These are phyloP conservation scores for Apis cerana DNA, from an alignment of 1,140 invertebrate genomes.

Conservation along the genomic window DNA sequence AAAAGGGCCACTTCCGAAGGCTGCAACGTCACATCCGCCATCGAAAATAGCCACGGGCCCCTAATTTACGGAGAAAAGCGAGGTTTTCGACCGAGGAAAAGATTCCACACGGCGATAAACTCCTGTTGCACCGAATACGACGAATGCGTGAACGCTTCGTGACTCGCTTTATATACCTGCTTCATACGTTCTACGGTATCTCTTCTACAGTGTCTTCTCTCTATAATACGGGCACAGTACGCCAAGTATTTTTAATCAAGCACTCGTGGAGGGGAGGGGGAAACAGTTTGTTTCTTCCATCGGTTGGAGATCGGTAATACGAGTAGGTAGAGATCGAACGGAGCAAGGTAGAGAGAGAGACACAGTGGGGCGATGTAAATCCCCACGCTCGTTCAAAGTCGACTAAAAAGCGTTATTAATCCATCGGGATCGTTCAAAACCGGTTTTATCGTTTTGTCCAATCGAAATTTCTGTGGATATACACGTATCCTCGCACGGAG, in stretches of 20 bases:
- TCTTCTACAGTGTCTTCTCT: too few relatives aligned
- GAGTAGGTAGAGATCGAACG: conserved; percentile 28
- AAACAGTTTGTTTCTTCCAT: conserved; percentile 8
- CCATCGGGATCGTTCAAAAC: conserved; percentile 67
- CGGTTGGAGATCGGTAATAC: conserved; percentile 24
- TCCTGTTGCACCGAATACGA: conserved; percentile 25
- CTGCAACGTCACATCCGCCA: conserved; percentile 70
- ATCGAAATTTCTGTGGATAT: conserved; percentile 56
- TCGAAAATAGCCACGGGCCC: conserved; percentile 65
- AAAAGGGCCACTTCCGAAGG: conserved; percentile 69
- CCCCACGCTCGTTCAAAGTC: conserved; percentile 17
- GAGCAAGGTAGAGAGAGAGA: conserved; percentile 5
- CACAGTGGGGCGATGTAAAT: conserved; percentile 36
- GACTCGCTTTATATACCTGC: conserved; percentile 10
- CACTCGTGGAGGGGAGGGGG: too few relatives aligned
- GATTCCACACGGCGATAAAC: conserved; percentile 56
- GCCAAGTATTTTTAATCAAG: too few relatives aligned
- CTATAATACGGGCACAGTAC: too few relatives aligned
- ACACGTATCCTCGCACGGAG: not conserved
- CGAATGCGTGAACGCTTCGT: conserved; percentile 41
- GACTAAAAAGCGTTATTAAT: conserved; percentile 60
- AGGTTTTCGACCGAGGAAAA: conserved; percentile 56
- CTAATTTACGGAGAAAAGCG: conserved; percentile 69
- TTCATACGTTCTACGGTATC: not conserved
- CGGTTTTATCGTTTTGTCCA: conserved; percentile 66